Percentiles rank a stretch among this genome's conserved stretches.
phyloP scores from a whole-genome alignment of 2,888 invertebrate species.

The Xylocampa areola region DNA sequence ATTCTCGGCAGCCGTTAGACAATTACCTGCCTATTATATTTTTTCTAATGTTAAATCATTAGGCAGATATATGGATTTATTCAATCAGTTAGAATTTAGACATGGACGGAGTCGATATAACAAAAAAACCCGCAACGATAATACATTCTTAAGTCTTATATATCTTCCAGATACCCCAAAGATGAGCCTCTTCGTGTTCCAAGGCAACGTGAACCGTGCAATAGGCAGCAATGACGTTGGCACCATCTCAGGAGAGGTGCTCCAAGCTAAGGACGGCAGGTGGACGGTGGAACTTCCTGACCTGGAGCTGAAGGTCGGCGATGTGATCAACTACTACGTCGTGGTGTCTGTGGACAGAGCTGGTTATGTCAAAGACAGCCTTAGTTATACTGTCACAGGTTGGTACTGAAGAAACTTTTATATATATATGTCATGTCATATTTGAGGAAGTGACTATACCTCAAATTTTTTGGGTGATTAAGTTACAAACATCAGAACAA shows the following conservation, averaged over 20 bases:
- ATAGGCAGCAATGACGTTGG: slow-evolving; percentile 87
- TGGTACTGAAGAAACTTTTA: slow-evolving; percentile 34
- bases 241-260: slow-evolving; percentile 84
- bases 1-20: too few species aligned
- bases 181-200: slow-evolving; percentile 90
- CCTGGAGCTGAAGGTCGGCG: slow-evolving; percentile 83
- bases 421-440: too few species aligned
- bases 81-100: too few species aligned
- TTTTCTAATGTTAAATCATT: too few species aligned
- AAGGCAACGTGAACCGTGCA: slow-evolving; percentile 90
- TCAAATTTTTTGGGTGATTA: too few species aligned
- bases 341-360: slow-evolving; percentile 87
- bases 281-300: slow-evolving; percentile 88
- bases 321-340: slow-evolving; percentile 91
- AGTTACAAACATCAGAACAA: too few species aligned
- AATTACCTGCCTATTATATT: too few species aligned
- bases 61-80: too few species aligned
- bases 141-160: neutral
- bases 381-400: slow-evolving; percentile 81
- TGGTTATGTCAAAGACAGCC: slow-evolving; percentile 82
- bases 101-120: too few species aligned
- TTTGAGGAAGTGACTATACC: too few species aligned
- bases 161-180: slow-evolving; percentile 82
- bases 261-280: slow-evolving; percentile 75
- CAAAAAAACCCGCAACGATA: too few species aligned